phyloP scores from a whole-genome alignment of 1,140 invertebrate species.

The Papilio helenus region DNA sequence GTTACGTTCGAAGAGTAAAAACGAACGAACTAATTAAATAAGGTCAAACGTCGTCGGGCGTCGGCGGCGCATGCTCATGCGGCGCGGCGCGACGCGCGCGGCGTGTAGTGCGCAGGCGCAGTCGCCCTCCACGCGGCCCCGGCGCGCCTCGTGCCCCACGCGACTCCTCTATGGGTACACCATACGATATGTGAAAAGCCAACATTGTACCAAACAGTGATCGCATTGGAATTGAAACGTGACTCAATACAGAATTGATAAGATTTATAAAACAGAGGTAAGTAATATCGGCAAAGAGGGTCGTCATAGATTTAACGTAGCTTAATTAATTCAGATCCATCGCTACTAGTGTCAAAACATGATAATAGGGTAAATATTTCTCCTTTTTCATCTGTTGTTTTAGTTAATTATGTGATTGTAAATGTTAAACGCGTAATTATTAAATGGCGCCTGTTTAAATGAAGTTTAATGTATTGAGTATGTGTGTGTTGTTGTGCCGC shows the following conservation, averaged over 20 bases:
- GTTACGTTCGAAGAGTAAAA: constrained; percentile 80
- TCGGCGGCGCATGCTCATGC: constrained; percentile 55
- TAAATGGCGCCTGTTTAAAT: constrained; percentile 18
- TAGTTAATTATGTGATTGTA: neutral
- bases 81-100: constrained; percentile 40
- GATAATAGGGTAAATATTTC: neutral
- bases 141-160: constrained; percentile 45
- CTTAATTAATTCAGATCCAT: neutral
- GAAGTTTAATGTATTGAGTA: constrained; percentile 16
- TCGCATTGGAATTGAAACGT: constrained; percentile 6
- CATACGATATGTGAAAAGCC: constrained; percentile 30
- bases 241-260: constrained; percentile 13
- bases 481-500: constrained; percentile 30
- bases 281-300: neutral
- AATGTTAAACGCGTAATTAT: neutral
- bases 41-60: constrained; percentile 78
- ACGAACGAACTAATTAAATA: constrained; percentile 83
- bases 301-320: constrained; percentile 2
- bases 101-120: constrained; percentile 56
- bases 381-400: neutral
- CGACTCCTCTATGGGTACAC: neutral
- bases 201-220: constrained; percentile 26
- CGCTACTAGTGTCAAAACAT: neutral
- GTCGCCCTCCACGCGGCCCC: constrained; percentile 59
- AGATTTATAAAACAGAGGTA: constrained; percentile 26